These are phyloP conservation scores for Hypotaenidia okinawae DNA, from an alignment of 2,797 vertebrate species.

Conservation along the genomic window DNA sequence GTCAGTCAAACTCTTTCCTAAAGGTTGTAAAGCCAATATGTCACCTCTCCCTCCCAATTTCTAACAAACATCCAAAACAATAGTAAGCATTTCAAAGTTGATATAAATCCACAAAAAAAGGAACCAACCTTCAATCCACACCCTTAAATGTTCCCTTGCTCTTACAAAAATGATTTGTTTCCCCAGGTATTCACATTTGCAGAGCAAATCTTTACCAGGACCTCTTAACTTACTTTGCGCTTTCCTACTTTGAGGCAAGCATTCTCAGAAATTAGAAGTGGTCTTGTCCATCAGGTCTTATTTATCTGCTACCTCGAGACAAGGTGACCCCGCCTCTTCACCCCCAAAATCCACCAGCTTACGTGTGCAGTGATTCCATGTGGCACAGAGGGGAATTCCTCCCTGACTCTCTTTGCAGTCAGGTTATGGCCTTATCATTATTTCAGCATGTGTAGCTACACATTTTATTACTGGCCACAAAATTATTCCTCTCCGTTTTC, in stretches of 20 bases:
- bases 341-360: neutral
- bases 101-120: neutral
- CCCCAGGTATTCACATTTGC: neutral
- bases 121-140: neutral
- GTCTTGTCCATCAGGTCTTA: neutral
- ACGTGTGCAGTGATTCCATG: neutral
- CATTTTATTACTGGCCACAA: conserved; percentile 48
- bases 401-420: neutral
- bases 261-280: neutral
- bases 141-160: neutral
- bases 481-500: conserved; percentile 60
- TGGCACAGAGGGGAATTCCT: neutral
- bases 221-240: neutral
- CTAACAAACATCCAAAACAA: neutral
- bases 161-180: neutral
- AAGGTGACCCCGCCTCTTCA: neutral
- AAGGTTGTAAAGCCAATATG: neutral
- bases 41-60: neutral
- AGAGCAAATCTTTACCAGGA: neutral
- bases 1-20: neutral
- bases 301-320: neutral
- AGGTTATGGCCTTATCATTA: conserved; percentile 21
- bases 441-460: conserved; percentile 22
- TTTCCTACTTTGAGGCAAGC: neutral
- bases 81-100: neutral